A percentile compares a stretch with the other conserved stretches of the same genome.
phyloP scores from a whole-genome alignment of 1,140 invertebrate species.

The Pseudomyrmex cubaensis region DNA sequence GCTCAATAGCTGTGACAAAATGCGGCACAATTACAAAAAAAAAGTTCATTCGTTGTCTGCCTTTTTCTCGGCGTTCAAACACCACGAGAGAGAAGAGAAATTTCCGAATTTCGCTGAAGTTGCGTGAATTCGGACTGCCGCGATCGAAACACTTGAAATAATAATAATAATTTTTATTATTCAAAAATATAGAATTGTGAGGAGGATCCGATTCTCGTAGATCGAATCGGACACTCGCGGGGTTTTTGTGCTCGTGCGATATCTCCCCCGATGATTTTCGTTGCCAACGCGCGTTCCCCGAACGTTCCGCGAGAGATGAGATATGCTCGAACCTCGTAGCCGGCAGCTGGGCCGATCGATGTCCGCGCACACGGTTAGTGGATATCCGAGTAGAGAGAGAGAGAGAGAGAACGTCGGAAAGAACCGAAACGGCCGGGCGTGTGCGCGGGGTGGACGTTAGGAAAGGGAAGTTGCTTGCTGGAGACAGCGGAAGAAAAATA shows the following conservation, averaged over 20 bases:
- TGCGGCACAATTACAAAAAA: constrained; percentile 8
- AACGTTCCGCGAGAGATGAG: constrained; percentile 42
- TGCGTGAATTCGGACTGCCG: background rate
- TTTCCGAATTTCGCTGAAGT: background rate
- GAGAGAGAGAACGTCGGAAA: constrained; percentile 69
- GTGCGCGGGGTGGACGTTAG: constrained; percentile 77
- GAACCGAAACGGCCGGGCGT: constrained; percentile 66
- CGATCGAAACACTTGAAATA: background rate
- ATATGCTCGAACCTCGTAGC: constrained; percentile 54
- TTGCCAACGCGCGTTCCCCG: constrained; percentile 55
- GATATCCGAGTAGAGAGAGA: constrained; percentile 73
- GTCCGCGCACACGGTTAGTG: constrained; percentile 72
- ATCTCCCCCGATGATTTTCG: constrained; percentile 50
- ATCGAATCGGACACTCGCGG: background rate
- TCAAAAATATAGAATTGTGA: background rate
- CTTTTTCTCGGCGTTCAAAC: background rate
- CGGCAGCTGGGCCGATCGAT: constrained; percentile 71
- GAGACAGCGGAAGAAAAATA: constrained; percentile 90
- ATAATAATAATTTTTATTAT: background rate
- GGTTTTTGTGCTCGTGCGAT: constrained; percentile 8
- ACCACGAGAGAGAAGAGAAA: no score
- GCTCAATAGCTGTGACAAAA: background rate
- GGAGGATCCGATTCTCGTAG: no score
- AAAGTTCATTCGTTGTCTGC: constrained; percentile 6
- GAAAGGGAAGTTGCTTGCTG: constrained; percentile 85